phyloP scores from a whole-genome alignment of 2,797 vertebrate species.

The Potorous gilbertii region DNA sequence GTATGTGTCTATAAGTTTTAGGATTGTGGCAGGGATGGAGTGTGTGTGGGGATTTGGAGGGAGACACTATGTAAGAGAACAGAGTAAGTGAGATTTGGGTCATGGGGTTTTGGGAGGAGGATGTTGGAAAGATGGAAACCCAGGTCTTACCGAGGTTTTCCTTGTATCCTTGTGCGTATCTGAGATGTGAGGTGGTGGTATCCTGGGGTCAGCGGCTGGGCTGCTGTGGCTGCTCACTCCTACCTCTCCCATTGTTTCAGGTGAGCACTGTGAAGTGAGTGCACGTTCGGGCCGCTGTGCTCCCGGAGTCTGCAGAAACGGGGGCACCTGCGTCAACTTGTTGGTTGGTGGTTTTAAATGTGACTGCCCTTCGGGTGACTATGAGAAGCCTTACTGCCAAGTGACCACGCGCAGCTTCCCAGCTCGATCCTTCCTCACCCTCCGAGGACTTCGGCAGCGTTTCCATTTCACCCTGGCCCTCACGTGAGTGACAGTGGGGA shows the following conservation, averaged over 20 bases:
- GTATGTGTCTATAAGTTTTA: neutral
- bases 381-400: conserved; percentile 94
- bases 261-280: conserved; percentile 92
- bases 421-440: conserved; percentile 93
- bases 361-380: conserved; percentile 92
- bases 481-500: conserved; percentile 87
- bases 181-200: neutral
- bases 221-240: neutral
- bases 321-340: conserved; percentile 94
- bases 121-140: neutral
- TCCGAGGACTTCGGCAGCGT: conserved; percentile 95
- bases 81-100: neutral
- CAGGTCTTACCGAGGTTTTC: neutral
- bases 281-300: conserved; percentile 92
- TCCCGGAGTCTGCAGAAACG: conserved; percentile 92
- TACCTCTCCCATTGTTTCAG: conserved; percentile 67
- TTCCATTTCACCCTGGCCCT: conserved; percentile 96
- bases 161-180: neutral
- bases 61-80: neutral
- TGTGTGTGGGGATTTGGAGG: neutral
- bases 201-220: neutral
- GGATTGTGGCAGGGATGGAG: neutral
- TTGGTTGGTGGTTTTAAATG: conserved; percentile 96
- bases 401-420: conserved; percentile 96
- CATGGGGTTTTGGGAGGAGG: neutral